Base-by-base conservation (phyloP, 2,888 invertebrate species). In the Villa cingulata region DNA sequence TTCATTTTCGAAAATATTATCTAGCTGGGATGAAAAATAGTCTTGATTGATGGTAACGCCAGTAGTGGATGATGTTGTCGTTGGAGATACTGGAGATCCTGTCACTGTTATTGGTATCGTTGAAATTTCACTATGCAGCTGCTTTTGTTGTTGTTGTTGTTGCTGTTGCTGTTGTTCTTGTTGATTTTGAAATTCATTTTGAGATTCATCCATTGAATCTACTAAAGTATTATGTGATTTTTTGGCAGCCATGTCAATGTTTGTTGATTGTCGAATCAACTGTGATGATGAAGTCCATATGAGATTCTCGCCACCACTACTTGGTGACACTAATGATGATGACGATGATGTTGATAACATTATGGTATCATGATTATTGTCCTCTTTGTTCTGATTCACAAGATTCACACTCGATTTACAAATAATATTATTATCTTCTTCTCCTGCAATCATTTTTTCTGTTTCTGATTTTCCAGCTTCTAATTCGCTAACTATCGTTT, bases 401-500 rank as follows among this genome's bases (percentile, higher is more conserved):
- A 7, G 4, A 23, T 23, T 23, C 23, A 7, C 4, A 23, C 23
- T 23, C 4, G 5, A 6, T 6, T 6, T 23, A 23, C 23, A 6
- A 5, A 1, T 32, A 12, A 3, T 12, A 32, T 32, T 32, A 32
- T 14, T 14, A 23, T 7, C 7, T 6, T 23, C 7, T 6, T 23
- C 23, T 4, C 23, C 7, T 6, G 23, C 23, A 23, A 7, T 23
- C 23, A 23, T 23, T 23, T 23, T 23, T 32, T 32, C 29, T 12
- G 9, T 3, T 32, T 12, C 10, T 12, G 29, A 12, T 27, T 27
- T 1, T 27, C 72, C 70, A 55, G 72, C 72, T 68, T 87, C 86
- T 55, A 86, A 74, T 62, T 83, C 84, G 62, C 75, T 78, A 37
- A 86, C 80, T 56, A 83, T 76, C 56, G 81, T 80, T 57, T 80